Base-by-base conservation (phyloP, 1,140 invertebrate genomes). In the Camponotus floridanus region DNA sequence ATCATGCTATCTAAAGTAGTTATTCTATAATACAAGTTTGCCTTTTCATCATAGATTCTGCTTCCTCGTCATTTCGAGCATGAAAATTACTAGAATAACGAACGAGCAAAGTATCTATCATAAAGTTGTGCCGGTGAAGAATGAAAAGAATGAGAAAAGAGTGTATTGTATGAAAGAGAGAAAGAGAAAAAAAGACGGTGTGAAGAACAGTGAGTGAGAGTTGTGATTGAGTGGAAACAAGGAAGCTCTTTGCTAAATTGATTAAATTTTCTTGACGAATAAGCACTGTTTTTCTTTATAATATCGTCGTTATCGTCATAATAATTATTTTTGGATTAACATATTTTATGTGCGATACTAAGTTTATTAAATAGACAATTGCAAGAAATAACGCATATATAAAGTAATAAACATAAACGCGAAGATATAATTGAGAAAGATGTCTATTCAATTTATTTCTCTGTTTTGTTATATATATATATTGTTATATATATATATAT, bases 1-100 rank as follows among this genome's bases (percentile, higher is more conserved):
- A 83, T 55, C 79, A 83, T 83, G 79, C 79, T 55, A 62, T 83
- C 68, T 83, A 83, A 73, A 31, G 31, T 74, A 83, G 68, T 36
- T 4, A 62, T 73, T 83, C 57, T 83, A 83, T 83, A 15, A 57
- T 73, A 81, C 67, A 83, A 83, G 68, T 68, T 83, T 55, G 55
- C 68, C 55, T 83, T 83, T 39, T 83, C 26, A 74, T 83, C 42
- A 39, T 18, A 18, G 9, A 36, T 5, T 73, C 39, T 26, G 59
- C 36, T 15, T 36, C 73, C 18, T 7, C 26, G 26, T 73, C n/a
- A 42, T 45, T 61, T 73, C 55, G 7, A 71, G 6, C 45, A 71
- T 83, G 26, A 81, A 11, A 7, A 74, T 61, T 61, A 39, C 48
- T 1, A 62, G 26, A 83, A 51, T 73, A 18, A 42, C 74, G 36